Evolutionary conservation across 1,140 invertebrate genomes (phyloP), one percentile per base, ranked within the genome.

Genomic region (Leptinotarsa defecta): DNA sequence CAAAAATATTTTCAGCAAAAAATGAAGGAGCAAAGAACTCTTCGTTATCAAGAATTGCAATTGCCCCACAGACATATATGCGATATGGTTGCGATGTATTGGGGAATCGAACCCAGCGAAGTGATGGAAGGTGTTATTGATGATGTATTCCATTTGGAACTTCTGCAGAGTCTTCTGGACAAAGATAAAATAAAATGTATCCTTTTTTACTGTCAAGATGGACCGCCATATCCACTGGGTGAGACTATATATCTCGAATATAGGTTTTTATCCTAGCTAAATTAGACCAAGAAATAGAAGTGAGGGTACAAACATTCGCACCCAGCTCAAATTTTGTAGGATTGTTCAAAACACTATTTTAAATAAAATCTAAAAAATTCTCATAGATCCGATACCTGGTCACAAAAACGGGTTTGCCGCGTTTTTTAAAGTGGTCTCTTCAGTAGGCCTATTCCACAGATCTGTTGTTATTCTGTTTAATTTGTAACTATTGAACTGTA

Each of bases 41-140:
- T 82, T 34, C 85, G 91, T 75, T 82, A 87, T 77, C 84, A 83
- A 71, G 83, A 81, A 27, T 75, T 92, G 13, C 89, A 87, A 80
- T 84, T 88, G 8, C 88, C 88, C 22, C 90, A 91, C 78, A 87
- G 88, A 74, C 90, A 90, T 81, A 82, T 93, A 15, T 84, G 93
- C 61, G 91, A 92, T 78, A 88, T 89, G 73, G 89, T 88, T 48
- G 89, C 90, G n/a, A 85, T 87, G 20, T 87, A 89, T 78, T 84
- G 90, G 65, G 87, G 89, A 77, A 84, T 88, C 62, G 86, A 90
- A 4, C 77, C 85, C 20, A 88, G 89, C 48, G 87, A 89, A 74
- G 85, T 93, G 0, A 85, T 92, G 81, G 91, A 92, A 75, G 91
- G 91, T 48, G 87, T 92, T 15, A 86, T 88, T 43, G 92, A 93